Conservation (phyloP, 64 coral and sea anemone genomes). For the Stichodactyla mertensii region DNA sequence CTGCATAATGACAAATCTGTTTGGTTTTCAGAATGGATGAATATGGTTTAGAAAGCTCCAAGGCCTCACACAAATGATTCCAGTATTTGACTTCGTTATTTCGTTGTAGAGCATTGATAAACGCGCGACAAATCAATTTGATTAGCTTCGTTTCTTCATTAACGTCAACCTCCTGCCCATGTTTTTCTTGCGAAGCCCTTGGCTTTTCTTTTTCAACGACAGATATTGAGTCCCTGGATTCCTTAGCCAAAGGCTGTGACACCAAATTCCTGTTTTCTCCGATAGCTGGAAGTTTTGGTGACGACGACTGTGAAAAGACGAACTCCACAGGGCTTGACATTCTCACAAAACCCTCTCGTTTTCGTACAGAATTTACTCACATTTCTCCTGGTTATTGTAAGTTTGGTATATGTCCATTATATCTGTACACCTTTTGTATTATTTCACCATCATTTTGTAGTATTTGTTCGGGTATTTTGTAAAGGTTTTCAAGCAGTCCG, state of each 20-base stretch:
- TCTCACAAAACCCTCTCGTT: conserved; percentile 1
- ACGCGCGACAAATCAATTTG: conserved; percentile 53
- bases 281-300: conserved; percentile 79
- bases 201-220: conserved; percentile 32
- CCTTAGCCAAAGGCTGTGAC: conserved; percentile 21
- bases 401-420: not conserved
- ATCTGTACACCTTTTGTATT: not conserved
- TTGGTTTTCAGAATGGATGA: conserved; percentile 48
- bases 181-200: not conserved
- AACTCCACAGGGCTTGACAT: conserved; percentile 34
- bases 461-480: too few relatives aligned
- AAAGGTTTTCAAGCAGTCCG: conserved; percentile 12
- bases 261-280: conserved; percentile 61
- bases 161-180: conserved; percentile 25
- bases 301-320: conserved; percentile 45
- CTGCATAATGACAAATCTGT: conserved; percentile 84
- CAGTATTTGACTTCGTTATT: conserved; percentile 50
- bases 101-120: conserved; percentile 74
- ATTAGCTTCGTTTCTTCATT: conserved; percentile 49
- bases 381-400: not conserved
- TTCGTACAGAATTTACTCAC: not conserved
- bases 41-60: conserved; percentile 79
- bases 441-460: not conserved
- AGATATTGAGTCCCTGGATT: not conserved
- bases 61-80: conserved; percentile 70